Conservation (phyloP, 2,113 vertebrate genomes). For the Lichenostomus cassidix region DNA sequence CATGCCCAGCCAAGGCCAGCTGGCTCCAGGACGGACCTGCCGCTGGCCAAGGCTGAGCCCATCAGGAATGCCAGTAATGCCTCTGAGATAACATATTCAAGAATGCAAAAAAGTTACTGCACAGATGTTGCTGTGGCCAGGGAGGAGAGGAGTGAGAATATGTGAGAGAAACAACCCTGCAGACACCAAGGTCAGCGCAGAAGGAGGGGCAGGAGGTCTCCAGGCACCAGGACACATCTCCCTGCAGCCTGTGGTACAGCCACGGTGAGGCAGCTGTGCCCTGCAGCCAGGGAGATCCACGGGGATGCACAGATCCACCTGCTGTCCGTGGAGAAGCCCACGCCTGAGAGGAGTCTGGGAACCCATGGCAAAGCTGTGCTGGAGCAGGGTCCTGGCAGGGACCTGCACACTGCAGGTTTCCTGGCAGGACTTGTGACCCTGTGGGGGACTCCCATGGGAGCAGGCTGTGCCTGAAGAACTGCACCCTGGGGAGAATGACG, state of each 20-base stretch:
- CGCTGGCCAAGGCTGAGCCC: rapidly evolving
- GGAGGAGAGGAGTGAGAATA: neutral
- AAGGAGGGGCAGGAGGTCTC: neutral
- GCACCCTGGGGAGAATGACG: neutral
- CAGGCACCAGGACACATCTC: neutral
- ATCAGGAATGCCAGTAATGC: neutral
- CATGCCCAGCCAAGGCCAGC: neutral
- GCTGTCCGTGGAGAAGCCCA: neutral
- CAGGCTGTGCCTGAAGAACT: neutral
- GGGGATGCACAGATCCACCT: neutral
- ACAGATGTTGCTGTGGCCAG: neutral
- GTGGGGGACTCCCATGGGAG: neutral
- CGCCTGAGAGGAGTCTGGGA: neutral
- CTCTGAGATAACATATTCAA: neutral
- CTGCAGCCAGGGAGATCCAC: too few species aligned
- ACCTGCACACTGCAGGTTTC: neutral
- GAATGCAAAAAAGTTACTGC: neutral
- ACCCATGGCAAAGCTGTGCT: rapidly evolving
- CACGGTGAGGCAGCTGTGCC: neutral
- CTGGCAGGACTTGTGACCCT: neutral
- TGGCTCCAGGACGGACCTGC: neutral
- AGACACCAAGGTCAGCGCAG: neutral
- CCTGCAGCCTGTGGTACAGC: rapidly evolving
- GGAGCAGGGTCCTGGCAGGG: neutral
- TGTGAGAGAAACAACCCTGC: neutral